Percentiles rank a stretch among this genome's conserved stretches.
phyloP scores from a whole-genome alignment of 1,140 invertebrate genomes.

The Solen grandis region DNA sequence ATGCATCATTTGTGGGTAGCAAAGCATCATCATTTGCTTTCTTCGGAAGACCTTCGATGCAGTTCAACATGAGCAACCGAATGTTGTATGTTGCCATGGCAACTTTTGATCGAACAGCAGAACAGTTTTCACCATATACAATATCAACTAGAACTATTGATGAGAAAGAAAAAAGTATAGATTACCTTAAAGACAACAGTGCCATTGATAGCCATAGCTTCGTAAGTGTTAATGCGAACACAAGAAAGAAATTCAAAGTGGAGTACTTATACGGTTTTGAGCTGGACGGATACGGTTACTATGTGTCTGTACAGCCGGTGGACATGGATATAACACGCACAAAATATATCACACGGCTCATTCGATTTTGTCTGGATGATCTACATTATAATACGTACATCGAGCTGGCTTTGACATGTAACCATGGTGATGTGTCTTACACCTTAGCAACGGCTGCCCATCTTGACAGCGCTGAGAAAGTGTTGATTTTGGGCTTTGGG shows the following conservation, averaged over 20 bases:
- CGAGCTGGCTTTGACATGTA: constrained; percentile 57
- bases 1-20: constrained; percentile 57
- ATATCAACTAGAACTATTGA: constrained; percentile 55
- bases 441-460: constrained; percentile 50
- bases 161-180: not conserved
- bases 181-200: constrained; percentile 30
- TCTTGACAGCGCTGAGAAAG: not conserved
- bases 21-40: constrained; percentile 55
- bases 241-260: constrained; percentile 46
- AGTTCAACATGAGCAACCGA: not conserved
- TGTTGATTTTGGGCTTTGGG: constrained; percentile 55
- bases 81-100: constrained; percentile 62
- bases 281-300: constrained; percentile 52
- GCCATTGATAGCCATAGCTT: constrained; percentile 35
- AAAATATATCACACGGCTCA: constrained; percentile 42
- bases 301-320: constrained; percentile 59
- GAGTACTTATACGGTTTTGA: constrained; percentile 62
- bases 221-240: constrained; percentile 22
- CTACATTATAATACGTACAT: constrained; percentile 57
- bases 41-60: constrained; percentile 19
- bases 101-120: constrained; percentile 53
- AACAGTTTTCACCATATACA: constrained; percentile 54
- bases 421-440: constrained; percentile 26
- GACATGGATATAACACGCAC: not conserved
- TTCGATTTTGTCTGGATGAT: constrained; percentile 60